Percentiles rank a stretch among this genome's conserved stretches.
These are phyloP conservation scores for Anhinga rufa DNA, from an alignment of 2,113 vertebrate genomes.

Conservation along the genomic window DNA sequence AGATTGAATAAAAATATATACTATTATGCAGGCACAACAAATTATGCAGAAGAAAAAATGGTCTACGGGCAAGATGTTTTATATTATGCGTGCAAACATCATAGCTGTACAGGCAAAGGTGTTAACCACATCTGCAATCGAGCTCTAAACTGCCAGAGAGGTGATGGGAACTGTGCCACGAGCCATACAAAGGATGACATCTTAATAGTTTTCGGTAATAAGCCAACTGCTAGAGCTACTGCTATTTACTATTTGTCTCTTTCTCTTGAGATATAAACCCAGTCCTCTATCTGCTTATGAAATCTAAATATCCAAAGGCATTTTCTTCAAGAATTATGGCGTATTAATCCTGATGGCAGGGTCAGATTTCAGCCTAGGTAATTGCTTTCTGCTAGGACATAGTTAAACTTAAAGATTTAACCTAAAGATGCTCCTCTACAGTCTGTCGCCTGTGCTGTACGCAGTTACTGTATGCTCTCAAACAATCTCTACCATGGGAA, in stretches of 20 bases:
- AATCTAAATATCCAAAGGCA: constrained; percentile 53
- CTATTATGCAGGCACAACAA: background rate
- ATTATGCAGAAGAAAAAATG: background rate
- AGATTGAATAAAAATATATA: constrained; percentile 45
- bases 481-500: background rate
- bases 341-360: background rate
- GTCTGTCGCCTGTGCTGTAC: background rate
- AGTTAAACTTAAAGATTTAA: constrained; percentile 28
- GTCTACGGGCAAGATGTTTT: background rate
- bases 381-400: constrained; percentile 33
- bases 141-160: background rate
- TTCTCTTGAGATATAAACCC: background rate
- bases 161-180: background rate
- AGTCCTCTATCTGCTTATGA: constrained; percentile 25
- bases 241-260: constrained; percentile 12
- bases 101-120: background rate
- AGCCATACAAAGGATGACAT: background rate
- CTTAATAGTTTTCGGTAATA: constrained; percentile 36
- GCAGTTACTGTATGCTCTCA: background rate
- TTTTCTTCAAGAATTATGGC: background rate
- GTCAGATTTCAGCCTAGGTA: constrained; percentile 37
- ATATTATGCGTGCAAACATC: background rate
- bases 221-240: background rate
- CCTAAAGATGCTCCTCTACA: constrained; percentile 1
- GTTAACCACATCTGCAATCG: background rate